These are phyloP conservation scores for pig (Sus scrofa) DNA, from an alignment of 2,113 vertebrate genomes.

Conservation along the genomic window DNA sequence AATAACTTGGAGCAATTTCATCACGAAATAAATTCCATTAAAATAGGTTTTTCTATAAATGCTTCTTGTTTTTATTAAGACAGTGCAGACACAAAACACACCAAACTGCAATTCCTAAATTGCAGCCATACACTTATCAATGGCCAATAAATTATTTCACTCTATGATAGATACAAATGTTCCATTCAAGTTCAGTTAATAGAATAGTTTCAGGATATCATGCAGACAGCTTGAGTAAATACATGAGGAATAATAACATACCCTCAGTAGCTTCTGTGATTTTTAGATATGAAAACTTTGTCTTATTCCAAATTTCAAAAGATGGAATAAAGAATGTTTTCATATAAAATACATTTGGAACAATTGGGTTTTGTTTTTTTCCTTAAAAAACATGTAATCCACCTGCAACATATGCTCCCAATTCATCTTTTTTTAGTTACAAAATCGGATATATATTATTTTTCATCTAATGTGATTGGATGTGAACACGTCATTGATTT, in stretches of 20 bases:
- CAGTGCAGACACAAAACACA: conserved; percentile 81
- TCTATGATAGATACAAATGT: conserved; percentile 82
- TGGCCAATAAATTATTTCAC: conserved; percentile 75
- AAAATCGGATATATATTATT: conserved; percentile 62
- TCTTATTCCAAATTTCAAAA: conserved; percentile 86
- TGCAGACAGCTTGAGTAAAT: conserved; percentile 87
- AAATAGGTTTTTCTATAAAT: conserved; percentile 89
- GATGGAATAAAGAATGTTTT: conserved; percentile 81
- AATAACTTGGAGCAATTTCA: conserved; percentile 34
- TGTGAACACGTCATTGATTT: conserved; percentile 50
- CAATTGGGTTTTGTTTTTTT: conserved; percentile 21
- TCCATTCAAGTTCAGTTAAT: conserved; percentile 78
- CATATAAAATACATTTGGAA: conserved; percentile 82
- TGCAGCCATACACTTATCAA: conserved; percentile 69
- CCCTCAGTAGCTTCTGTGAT: conserved; percentile 71
- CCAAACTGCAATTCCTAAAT: conserved; percentile 70
- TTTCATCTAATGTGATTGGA: not conserved
- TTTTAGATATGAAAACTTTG: conserved; percentile 81
- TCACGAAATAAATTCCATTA: conserved; percentile 82
- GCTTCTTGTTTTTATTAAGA: conserved; percentile 87
- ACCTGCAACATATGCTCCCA: conserved; percentile 72
- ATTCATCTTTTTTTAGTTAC: conserved; percentile 72
- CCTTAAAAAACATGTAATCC: conserved; percentile 78
- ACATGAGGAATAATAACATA: conserved; percentile 76
- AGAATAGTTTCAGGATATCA: conserved; percentile 81